Percentiles rank a stretch among this genome's conserved stretches.
Conservation (phyloP, 2,888 invertebrate genomes). For the Ormyrus rosae region DNA sequence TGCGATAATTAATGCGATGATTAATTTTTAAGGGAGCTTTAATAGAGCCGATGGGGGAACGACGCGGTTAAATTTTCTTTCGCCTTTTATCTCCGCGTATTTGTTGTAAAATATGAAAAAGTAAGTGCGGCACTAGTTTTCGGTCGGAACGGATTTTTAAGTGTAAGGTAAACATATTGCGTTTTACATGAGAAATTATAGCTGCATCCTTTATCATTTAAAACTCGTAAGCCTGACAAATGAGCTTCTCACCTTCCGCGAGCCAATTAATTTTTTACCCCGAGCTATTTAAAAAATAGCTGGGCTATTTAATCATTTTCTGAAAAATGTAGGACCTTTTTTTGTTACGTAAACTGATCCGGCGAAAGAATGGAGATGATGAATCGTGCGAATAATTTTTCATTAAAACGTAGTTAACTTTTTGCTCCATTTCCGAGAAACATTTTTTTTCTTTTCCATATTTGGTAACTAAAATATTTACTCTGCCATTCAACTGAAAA, state of each 20-base stretch:
- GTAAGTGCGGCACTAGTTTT: no score
- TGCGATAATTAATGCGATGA: constrained; percentile 46
- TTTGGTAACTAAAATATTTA: no score
- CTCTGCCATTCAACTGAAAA: no score
- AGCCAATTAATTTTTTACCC: constrained; percentile 36
- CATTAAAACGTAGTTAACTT: constrained; percentile 33
- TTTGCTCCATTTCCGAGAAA: not conserved
- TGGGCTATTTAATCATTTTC: constrained; percentile 32
- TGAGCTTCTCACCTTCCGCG: constrained; percentile 28
- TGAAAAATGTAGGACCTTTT: not conserved
- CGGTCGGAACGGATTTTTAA: no score
- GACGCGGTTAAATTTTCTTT: not conserved
- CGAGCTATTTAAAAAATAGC: constrained; percentile 20
- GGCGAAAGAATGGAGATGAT: constrained; percentile 20
- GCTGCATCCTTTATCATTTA: constrained; percentile 14
- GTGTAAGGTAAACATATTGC: not conserved
- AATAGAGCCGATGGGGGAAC: not conserved
- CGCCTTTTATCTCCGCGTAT: not conserved
- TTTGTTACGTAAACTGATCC: not conserved
- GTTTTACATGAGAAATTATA: not conserved
- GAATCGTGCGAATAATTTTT: constrained; percentile 27
- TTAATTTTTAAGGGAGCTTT: constrained; percentile 35
- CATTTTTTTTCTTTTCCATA: not conserved
- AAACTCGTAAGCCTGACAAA: constrained; percentile 31
- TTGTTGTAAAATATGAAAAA: no score